Conservation (phyloP, 2,113 vertebrate species). For the Gambusia holbrooki region DNA sequence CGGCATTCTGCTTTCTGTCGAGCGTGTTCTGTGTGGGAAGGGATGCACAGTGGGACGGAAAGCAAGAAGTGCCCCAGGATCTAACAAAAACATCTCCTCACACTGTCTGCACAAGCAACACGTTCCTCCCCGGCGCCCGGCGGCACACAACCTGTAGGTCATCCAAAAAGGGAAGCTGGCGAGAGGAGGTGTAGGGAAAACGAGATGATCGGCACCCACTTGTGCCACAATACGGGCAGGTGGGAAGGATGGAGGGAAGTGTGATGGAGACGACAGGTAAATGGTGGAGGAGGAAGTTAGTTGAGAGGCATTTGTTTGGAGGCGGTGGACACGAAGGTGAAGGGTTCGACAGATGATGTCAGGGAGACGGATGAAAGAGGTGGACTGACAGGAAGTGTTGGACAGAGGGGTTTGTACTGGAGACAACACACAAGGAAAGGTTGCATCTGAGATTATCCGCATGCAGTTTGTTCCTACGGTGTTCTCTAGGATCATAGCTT, state of each 20-base stretch:
- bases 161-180: slow-evolving; percentile 25
- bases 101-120: background rate
- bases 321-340: slow-evolving; percentile 46
- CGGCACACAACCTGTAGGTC: slow-evolving; percentile 36
- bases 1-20: background rate
- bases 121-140: slow-evolving; percentile 1
- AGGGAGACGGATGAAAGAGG: slow-evolving; percentile 22
- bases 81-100: slow-evolving; percentile 17
- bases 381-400: slow-evolving; percentile 18
- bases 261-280: slow-evolving; percentile 19
- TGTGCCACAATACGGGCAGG: background rate
- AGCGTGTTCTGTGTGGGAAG: background rate
- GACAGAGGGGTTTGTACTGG: slow-evolving; percentile 12
- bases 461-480: background rate
- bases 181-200: slow-evolving; percentile 2
- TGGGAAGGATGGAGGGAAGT: slow-evolving; percentile 4
- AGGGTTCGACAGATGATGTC: slow-evolving; percentile 44
- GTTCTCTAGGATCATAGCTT: background rate
- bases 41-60: background rate
- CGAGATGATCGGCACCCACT: background rate
- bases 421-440: background rate
- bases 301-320: slow-evolving; percentile 15
- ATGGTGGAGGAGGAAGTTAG: slow-evolving; percentile 30
- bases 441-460: background rate
- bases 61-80: slow-evolving; percentile 27